Base-by-base conservation (phyloP, 1,140 invertebrate species). In the Cheumatopsyche charites region DNA sequence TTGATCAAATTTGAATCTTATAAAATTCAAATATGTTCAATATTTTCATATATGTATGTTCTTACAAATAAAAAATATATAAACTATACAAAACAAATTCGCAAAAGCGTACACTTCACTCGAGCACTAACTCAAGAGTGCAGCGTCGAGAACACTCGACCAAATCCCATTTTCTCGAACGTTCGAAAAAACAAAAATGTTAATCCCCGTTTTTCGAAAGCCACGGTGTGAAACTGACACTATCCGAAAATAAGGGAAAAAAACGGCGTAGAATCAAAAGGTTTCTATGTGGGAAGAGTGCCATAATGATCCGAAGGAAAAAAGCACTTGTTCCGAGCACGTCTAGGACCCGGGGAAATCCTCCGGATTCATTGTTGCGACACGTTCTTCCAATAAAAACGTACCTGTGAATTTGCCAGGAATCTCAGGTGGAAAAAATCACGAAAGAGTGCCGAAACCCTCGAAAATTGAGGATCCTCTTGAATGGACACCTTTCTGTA, bases 351-450 rank as follows among this genome's bases (percentile, higher is more conserved):
- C 65, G 23, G 42, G 11, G 25, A 68, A 68, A 68, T 68, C 66
- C 66, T 47, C 2, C 11, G 1, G 23, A 6, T 12, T 26, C 47
- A 68, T 68, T 68, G 66, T 68, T 5, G n/a, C 49, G 36, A 23
- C 66, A 68, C 66, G 66, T 68, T 36, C 25, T 68, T n/a, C 66
- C 29, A 23, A 68, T 68, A 47, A 52, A 68, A 68, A 19, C 1
- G 36, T 68, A 68, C 66, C 66, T 68, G 66, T 68, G 45, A 68
- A 55, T 58, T 58, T 58, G 19, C 55, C 13, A 23, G 55, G 11
- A 58, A 13, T n/a, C 13, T n/a, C 45, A 49, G 45, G 45, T 49
- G 13, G 13, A n/a, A 49, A 49, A 15, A 49, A 49, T n/a, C 13
- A 49, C 13, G 13, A n/a, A 49, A 19, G 45, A 15, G 45, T 49